A percentile compares a stretch with the other conserved stretches of the same genome.
Conservation (phyloP, 2,113 vertebrate species). For the Atractosteus spatula region DNA sequence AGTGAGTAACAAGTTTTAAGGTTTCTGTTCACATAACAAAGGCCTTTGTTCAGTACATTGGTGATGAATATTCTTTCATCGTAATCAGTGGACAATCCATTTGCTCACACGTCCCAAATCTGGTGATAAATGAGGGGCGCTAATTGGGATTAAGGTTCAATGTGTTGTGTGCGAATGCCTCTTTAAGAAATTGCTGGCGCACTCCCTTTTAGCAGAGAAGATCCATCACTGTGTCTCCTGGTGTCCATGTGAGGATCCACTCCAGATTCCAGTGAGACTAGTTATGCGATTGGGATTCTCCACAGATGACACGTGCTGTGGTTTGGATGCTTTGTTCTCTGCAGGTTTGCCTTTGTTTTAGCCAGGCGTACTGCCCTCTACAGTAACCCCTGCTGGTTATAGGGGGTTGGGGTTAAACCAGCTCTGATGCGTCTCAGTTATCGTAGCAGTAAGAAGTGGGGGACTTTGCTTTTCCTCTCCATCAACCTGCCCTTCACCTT, state of each 20-base stretch:
- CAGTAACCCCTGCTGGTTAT: not conserved
- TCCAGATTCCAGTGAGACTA: not conserved
- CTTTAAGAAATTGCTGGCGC: too few relatives aligned
- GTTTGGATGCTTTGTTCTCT: not conserved
- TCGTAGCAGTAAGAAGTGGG: slow-evolving; percentile 27
- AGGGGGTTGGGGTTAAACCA: slow-evolving; percentile 8
- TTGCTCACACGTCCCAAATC: too few relatives aligned
- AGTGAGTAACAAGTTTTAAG: too few relatives aligned
- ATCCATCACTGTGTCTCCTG: not conserved
- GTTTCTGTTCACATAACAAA: too few relatives aligned
- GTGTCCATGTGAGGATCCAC: not conserved
- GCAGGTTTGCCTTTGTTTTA: not conserved
- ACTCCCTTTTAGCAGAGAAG: too few relatives aligned
- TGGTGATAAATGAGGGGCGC: too few relatives aligned
- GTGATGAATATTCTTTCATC: too few relatives aligned
- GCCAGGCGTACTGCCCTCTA: not conserved
- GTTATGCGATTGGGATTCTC: not conserved
- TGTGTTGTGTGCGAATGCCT: too few relatives aligned
- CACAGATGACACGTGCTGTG: not conserved
- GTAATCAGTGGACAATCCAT: too few relatives aligned
- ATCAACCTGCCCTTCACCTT: slow-evolving; percentile 70
- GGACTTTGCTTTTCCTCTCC: slow-evolving; percentile 47
- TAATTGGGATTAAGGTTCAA: too few relatives aligned
- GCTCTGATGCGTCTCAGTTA: not conserved
- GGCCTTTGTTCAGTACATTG: too few relatives aligned